A percentile compares a stretch with the other conserved stretches of the same genome.
Conservation (phyloP, 2,113 vertebrate genomes). For the Epinephelus lanceolatus region DNA sequence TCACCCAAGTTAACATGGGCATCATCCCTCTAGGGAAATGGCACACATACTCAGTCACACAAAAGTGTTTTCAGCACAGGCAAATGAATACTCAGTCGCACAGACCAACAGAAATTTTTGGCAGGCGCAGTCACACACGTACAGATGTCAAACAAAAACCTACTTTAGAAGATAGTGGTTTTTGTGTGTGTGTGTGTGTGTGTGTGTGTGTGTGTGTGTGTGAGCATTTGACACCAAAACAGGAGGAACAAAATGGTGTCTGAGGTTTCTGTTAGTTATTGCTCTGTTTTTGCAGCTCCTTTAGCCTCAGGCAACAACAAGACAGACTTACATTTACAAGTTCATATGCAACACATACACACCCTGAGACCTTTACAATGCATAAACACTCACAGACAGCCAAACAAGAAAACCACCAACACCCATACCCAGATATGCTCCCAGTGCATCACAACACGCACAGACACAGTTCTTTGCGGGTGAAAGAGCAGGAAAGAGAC, state of each 20-base stretch:
- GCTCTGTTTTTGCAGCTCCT: not conserved
- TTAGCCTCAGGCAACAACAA: not conserved
- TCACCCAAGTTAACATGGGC: conserved; percentile 22
- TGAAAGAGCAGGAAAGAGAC: conserved; percentile 28
- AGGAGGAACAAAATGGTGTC: not conserved
- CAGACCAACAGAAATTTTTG: not conserved
- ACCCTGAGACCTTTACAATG: not conserved
- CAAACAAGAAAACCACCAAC: conserved; percentile 1
- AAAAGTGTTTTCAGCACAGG: conserved; percentile 20
- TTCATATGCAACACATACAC: too few relatives aligned
- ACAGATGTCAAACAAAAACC: not conserved
- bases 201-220: not conserved
- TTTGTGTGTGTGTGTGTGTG: not conserved
- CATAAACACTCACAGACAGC: conserved; percentile 4
- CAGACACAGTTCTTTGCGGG: conserved; percentile 3
- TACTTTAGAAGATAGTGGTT: not conserved
- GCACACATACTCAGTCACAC: conserved; percentile 37
- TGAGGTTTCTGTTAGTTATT: not conserved
- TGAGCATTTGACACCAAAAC: not conserved
- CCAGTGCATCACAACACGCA: not conserved
- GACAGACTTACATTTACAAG: not conserved
- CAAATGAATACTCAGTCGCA: not conserved
- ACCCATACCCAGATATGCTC: conserved; percentile 20
- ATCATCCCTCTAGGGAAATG: conserved; percentile 24
- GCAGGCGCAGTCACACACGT: not conserved